Evolutionary conservation across 1,140 invertebrate genomes (phyloP).

Genomic region (Dinothrombium tinctorium): DNA sequence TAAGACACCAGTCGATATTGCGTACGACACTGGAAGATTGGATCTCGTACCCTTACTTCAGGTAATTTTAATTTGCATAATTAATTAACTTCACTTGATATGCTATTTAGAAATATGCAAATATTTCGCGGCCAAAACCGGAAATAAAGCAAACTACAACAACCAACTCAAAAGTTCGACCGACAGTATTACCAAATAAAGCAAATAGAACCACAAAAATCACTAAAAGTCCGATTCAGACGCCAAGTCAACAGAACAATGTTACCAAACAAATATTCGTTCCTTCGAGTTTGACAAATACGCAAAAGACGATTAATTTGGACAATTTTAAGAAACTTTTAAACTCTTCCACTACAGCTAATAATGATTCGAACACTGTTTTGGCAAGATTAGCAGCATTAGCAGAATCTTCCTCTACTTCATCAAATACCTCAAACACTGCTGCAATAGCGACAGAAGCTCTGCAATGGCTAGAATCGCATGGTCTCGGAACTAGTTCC

Average conservation of each 20-base stretch:
- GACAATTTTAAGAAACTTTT: conserved; percentile 3
- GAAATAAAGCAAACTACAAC: conserved; percentile 2
- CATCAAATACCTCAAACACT: conserved; percentile 10
- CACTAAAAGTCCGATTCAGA: background rate
- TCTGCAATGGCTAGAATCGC: conserved; percentile 42
- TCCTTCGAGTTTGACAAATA: too few species aligned
- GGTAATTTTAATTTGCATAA: conserved; percentile 17
- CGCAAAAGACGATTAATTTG: background rate
- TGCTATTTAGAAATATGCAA: conserved; percentile 2
- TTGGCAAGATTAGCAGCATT: conserved; percentile 24
- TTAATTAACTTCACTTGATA: conserved; percentile 3
- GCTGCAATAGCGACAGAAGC: conserved; percentile 18
- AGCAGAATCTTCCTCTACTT: conserved; percentile 22
- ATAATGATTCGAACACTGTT: conserved; percentile 13
- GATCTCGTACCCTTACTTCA: conserved; percentile 36
- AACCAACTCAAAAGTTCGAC: background rate
- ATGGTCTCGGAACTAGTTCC: conserved; percentile 53
- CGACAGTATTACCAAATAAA: conserved; percentile 8
- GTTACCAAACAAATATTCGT: background rate
- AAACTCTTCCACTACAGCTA: background rate
- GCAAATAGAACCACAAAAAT: conserved; percentile 2
- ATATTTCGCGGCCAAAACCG: conserved; percentile 1
- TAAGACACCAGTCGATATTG: conserved; percentile 52
- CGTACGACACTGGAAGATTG: conserved; percentile 32
- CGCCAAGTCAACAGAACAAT: background rate